Conservation (phyloP, 2,797 vertebrate genomes). For the Huso huso region DNA sequence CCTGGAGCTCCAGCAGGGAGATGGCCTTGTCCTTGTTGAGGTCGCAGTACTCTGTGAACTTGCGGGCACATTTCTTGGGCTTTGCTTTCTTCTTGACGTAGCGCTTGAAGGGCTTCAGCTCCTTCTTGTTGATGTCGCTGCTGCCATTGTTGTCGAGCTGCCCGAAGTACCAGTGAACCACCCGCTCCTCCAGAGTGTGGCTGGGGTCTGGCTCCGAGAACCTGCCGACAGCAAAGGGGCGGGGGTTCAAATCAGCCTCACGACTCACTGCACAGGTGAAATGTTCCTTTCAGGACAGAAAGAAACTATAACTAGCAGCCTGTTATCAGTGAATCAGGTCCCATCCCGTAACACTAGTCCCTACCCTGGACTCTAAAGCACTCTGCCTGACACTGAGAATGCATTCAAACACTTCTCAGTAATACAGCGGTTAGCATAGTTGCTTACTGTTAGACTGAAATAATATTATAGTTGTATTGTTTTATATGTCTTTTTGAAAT, state of each 20-base stretch:
- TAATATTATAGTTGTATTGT: too few species aligned
- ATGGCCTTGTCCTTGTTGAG: conserved; percentile 94
- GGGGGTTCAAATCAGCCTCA: background rate
- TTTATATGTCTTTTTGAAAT: too few species aligned
- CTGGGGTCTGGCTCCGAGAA: conserved; percentile 94
- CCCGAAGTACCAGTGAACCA: conserved; percentile 95
- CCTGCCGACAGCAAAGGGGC: conserved; percentile 46
- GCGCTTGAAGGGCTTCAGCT: conserved; percentile 92
- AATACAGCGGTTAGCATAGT: too few species aligned
- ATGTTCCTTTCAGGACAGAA: background rate
- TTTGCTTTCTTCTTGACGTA: conserved; percentile 98
- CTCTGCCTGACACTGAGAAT: too few species aligned
- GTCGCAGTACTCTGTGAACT: conserved; percentile 95
- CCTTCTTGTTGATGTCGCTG: conserved; percentile 88
- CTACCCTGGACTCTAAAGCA: too few species aligned
- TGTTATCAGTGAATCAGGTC: too few species aligned
- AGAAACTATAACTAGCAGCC: too few species aligned
- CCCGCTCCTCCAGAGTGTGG: conserved; percentile 91
- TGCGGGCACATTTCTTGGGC: conserved; percentile 93
- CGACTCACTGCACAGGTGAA: background rate
- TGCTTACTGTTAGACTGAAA: too few species aligned
- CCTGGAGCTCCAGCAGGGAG: conserved; percentile 87
- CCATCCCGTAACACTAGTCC: too few species aligned
- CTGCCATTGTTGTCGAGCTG: conserved; percentile 92
- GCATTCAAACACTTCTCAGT: too few species aligned